Evolutionary conservation across 2,888 invertebrate species (phyloP).

Genomic region (Lumbricus terrestris): DNA sequence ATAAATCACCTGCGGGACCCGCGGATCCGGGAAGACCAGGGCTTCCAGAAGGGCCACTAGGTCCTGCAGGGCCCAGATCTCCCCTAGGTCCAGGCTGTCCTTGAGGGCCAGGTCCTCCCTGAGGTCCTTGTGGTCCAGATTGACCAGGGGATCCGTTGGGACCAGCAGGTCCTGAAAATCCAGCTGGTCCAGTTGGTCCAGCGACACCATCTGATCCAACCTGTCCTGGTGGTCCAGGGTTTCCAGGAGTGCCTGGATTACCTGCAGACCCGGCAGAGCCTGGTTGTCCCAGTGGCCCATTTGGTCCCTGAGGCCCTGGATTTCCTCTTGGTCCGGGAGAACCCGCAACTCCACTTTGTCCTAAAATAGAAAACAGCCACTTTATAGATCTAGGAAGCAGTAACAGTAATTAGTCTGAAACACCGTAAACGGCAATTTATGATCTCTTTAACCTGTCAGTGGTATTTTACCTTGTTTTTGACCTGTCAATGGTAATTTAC

Average conservation of each 20-base stretch:
- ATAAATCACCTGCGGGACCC: constrained; percentile 22
- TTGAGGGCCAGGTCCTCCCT: constrained; percentile 38
- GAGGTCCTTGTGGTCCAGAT: constrained; percentile 19
- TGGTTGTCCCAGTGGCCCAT: constrained; percentile 17
- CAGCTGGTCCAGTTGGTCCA: constrained; percentile 30
- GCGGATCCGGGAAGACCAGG: constrained; percentile 28
- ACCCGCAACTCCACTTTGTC: background rate
- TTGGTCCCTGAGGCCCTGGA: constrained; percentile 11
- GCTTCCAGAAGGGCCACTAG: constrained; percentile 23
- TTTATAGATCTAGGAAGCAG: background rate
- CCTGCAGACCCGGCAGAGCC: constrained; percentile 22
- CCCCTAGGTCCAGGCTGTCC: constrained; percentile 30
- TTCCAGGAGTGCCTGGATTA: constrained; percentile 62
- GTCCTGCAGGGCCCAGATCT: constrained; percentile 18
- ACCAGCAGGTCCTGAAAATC: constrained; percentile 24
- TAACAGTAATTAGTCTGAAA: background rate
- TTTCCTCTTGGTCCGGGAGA: constrained; percentile 29
- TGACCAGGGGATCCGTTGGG: constrained; percentile 20
- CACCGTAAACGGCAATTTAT: too few relatives aligned
- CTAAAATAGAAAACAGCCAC: background rate
- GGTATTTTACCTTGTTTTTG: too few relatives aligned
- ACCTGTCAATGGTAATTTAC: too few relatives aligned
- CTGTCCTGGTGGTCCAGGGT: constrained; percentile 23
- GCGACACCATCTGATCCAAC: constrained; percentile 39
- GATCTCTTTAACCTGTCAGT: too few relatives aligned